phyloP scores from a whole-genome alignment of 2,888 invertebrate species.

The Luperina testacea region DNA sequence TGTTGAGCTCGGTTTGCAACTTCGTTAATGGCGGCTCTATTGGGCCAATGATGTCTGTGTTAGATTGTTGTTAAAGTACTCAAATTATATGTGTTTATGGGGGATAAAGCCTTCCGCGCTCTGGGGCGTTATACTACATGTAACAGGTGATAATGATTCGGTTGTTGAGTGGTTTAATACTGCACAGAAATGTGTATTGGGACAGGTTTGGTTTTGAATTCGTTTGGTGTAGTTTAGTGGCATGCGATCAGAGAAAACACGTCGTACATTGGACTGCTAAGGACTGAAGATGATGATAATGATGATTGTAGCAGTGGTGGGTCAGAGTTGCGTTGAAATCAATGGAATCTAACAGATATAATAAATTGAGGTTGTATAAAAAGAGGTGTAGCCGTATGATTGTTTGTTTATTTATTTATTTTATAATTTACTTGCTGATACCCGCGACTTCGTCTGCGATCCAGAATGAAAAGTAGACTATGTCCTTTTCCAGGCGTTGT shows the following conservation, averaged over 20 bases:
- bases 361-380: neutral
- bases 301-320: neutral
- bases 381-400: neutral
- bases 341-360: neutral
- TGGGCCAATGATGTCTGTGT: constrained; percentile 76
- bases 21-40: constrained; percentile 85
- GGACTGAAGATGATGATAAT: neutral
- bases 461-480: too few relatives aligned
- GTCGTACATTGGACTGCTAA: neutral
- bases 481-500: too few relatives aligned
- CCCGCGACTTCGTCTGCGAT: too few relatives aligned
- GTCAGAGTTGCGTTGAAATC: neutral
- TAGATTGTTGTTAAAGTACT: constrained; percentile 70
- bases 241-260: neutral
- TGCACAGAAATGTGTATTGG: neutral
- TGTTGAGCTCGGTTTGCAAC: constrained; percentile 86
- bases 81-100: constrained; percentile 68
- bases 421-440: too few relatives aligned
- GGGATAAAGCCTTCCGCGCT: constrained; percentile 59
- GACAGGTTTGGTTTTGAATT: constrained; percentile 7
- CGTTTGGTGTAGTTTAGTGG: neutral
- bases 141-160: constrained; percentile 58
- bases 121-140: constrained; percentile 40
- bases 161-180: constrained; percentile 25
- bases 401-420: too few relatives aligned